phyloP scores from a whole-genome alignment of 2,797 vertebrate genomes.

The Eulemur albifrons region DNA sequence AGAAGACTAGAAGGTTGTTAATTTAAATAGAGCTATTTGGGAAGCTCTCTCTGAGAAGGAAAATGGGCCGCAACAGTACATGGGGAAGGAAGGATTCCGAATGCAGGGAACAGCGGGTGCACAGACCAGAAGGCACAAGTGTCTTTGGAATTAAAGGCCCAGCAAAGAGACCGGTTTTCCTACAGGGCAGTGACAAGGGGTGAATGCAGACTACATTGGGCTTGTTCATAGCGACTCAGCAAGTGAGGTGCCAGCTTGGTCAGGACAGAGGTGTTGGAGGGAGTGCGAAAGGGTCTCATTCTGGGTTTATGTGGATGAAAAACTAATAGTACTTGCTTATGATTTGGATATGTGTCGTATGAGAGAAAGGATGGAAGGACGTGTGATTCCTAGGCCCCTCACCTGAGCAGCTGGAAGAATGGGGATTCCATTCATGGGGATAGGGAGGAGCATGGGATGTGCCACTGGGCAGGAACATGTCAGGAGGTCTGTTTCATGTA shows the following conservation, averaged over 20 bases:
- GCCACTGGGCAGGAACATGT: accelerated
- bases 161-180: background rate
- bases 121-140: background rate
- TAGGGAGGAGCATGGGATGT: background rate
- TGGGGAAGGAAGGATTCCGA: background rate
- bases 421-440: background rate
- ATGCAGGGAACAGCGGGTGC: background rate
- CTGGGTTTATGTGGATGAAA: background rate
- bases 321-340: background rate
- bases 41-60: background rate
- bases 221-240: background rate
- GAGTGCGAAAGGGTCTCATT: background rate
- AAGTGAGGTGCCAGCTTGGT: background rate
- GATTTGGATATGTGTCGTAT: background rate
- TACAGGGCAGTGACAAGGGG: background rate
- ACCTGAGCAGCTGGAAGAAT: background rate
- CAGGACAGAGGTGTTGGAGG: background rate
- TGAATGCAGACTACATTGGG: accelerated
- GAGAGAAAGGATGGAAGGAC: background rate
- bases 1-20: background rate
- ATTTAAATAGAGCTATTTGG: background rate
- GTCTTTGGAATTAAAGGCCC: background rate
- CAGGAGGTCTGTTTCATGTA: background rate
- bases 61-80: too few species aligned
- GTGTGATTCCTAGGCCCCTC: background rate